These are phyloP conservation scores for Sesamia nonagrioides DNA, from an alignment of 1,140 invertebrate species.

Conservation along the genomic window DNA sequence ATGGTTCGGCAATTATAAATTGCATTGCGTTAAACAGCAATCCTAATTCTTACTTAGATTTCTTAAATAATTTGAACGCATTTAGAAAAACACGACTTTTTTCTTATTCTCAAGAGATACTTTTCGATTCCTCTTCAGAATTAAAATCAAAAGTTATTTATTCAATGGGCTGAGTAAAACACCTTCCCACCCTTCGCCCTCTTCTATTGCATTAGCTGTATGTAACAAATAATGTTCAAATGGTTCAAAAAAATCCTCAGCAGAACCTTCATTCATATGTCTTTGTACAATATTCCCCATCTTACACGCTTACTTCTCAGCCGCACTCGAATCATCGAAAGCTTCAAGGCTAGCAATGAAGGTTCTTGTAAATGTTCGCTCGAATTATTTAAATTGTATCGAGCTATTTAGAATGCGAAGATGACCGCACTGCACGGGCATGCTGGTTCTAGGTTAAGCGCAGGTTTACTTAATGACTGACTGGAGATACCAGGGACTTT, in stretches of 20 bases:
- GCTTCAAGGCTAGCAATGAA: slow-evolving; percentile 62
- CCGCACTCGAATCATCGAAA: slow-evolving; percentile 66
- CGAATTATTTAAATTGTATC: slow-evolving; percentile 49
- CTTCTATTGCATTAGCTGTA: too few relatives aligned
- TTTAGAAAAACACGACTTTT: too few relatives aligned
- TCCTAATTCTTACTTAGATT: too few relatives aligned
- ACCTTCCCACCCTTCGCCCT: too few relatives aligned
- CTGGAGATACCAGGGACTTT: slow-evolving; percentile 17
- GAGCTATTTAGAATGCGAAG: slow-evolving; percentile 42
- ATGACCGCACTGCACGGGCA: slow-evolving; percentile 25
- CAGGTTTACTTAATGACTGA: slow-evolving; percentile 22
- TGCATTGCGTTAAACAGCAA: not conserved
- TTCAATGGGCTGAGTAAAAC: too few relatives aligned
- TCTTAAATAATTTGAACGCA: too few relatives aligned
- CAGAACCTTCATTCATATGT: too few relatives aligned
- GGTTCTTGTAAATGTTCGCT: slow-evolving; percentile 31
- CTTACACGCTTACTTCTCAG: slow-evolving; percentile 46
- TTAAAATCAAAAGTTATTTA: too few relatives aligned
- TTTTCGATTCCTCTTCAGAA: too few relatives aligned
- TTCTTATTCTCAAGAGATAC: too few relatives aligned
- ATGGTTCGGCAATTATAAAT: not conserved
- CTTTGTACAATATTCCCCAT: not conserved
- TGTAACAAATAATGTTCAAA: too few relatives aligned
- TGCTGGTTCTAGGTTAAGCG: slow-evolving; percentile 23
- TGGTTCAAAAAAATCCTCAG: too few relatives aligned